Base-by-base conservation (phyloP, 2,113 vertebrate genomes). In the Monarcha castaneiventris region DNA sequence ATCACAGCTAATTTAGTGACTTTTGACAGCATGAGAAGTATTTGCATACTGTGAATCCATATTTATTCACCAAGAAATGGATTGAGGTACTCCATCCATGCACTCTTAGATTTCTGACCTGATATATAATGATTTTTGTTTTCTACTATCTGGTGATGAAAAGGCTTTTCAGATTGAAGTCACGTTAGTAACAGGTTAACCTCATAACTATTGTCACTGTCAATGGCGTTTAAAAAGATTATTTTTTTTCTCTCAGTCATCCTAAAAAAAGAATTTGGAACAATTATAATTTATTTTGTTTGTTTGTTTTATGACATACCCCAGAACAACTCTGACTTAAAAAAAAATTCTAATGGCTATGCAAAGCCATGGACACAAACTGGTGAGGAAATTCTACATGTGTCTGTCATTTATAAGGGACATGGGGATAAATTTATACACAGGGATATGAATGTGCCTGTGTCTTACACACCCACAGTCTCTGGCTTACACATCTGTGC, bases 41-140 rank as follows among this genome's bases (percentile, higher is more conserved):
- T 90, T 91, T 92, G 41, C 46, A 80, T 90, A 75, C 51, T 87
- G 62, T 73, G 71, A 94, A 95, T 94, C n/a, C 32, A 11, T 93
- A 85, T 89, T 87, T 77, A 73, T 82, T 29, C n/a, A 62, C 58
- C 73, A 58, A 90, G 51, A 86, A 95, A 85, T 33, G n/a, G 51
- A 88, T 48, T 16, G 11, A 91, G 59, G 54, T 55, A 59, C 30
- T 79, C 12, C 5, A 7, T 35, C 55, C 19, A 23, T n/a, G 10
- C 67, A 25, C 13, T 77, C 27, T 32, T 74, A 66, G 32, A 89
- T 71, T 91, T 76, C 87, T 69, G 62, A 66, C 15, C 41, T 62
- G 9, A 46, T 43, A 33, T 5, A 29, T 33, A 58, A 76, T 27
- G 29, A 51, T 46, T 95, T 94, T 85, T 89, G 46, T 89, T 91